Percentiles rank a stretch among this genome's conserved stretches.
Evolutionary conservation across 2,888 invertebrate genomes (phyloP).

Genomic region (Archips crataeganus): DNA sequence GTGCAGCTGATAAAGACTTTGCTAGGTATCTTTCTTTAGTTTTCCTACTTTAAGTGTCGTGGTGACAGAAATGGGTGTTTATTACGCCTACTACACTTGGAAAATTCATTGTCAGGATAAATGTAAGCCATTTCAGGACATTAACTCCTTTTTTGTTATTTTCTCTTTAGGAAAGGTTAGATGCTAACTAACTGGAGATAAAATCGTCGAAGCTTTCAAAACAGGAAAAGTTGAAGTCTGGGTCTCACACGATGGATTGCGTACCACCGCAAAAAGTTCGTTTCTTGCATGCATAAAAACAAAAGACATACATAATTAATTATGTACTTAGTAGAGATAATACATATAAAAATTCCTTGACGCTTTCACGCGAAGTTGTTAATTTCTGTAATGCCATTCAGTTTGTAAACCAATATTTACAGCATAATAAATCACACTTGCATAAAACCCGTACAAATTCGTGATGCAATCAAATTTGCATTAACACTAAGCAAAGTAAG

Average conservation of each 20-base stretch:
- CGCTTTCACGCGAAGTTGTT: neutral
- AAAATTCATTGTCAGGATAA: neutral
- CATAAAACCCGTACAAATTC: neutral
- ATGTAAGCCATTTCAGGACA: constrained; percentile 1
- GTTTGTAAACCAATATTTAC: neutral
- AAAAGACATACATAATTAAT: no score
- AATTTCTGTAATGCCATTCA: neutral
- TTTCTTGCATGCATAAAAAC: no score
- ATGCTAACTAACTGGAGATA: no score
- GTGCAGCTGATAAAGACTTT: neutral
- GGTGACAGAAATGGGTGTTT: neutral
- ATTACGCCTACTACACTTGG: neutral
- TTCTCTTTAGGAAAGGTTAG: neutral
- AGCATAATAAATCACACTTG: constrained; percentile 1
- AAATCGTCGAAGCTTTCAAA: no score
- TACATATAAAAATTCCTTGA: no score
- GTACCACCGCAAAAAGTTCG: no score
- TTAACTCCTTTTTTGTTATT: neutral
- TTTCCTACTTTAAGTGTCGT: neutral
- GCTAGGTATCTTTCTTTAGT: neutral
- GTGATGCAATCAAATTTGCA: constrained; percentile 7
- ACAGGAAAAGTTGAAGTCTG: no score
- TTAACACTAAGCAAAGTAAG: neutral
- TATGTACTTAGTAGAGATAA: no score
- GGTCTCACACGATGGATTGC: no score